phyloP scores from a whole-genome alignment of 2,888 invertebrate genomes.

The Venusia cambrica region DNA sequence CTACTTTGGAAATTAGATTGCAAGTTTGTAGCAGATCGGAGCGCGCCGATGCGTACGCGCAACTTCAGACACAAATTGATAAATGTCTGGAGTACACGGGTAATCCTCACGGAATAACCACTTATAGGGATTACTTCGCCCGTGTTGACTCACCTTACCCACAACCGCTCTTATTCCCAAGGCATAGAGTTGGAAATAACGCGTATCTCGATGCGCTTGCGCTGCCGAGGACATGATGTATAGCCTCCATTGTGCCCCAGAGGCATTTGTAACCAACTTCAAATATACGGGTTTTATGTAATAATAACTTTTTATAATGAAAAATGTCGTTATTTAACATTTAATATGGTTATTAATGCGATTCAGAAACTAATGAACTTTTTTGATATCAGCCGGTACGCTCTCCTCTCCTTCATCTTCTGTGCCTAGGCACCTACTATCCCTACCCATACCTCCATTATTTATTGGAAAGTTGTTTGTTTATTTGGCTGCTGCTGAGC shows the following conservation, averaged over 20 bases:
- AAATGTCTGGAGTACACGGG: constrained; percentile 59
- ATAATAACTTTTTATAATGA: constrained; percentile 61
- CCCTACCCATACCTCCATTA: no score
- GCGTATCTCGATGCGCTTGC: constrained; percentile 11
- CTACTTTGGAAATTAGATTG: constrained; percentile 21
- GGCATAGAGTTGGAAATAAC: constrained; percentile 18
- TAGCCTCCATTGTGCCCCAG: constrained; percentile 47
- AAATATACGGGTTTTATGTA: constrained; percentile 49
- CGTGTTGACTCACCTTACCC: constrained; percentile 38
- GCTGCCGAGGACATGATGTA: constrained; percentile 42
- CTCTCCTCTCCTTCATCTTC: no score
- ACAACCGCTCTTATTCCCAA: constrained; percentile 19
- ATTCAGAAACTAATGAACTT: constrained; percentile 21
- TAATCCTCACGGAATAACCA: constrained; percentile 64
- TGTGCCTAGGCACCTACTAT: no score
- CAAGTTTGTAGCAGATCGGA: constrained; percentile 20
- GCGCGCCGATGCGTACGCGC: constrained; percentile 11
- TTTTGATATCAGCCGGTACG: constrained; percentile 3
- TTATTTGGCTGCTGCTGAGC: no score
- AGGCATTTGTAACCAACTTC: constrained; percentile 46
- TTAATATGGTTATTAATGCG: constrained; percentile 46
- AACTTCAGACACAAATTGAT: constrained; percentile 53
- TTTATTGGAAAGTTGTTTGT: no score
- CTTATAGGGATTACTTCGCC: constrained; percentile 59
- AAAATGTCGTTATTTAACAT: constrained; percentile 52